phyloP scores from a whole-genome alignment of 2,888 invertebrate species.

The Glaucopsyche alexis region DNA sequence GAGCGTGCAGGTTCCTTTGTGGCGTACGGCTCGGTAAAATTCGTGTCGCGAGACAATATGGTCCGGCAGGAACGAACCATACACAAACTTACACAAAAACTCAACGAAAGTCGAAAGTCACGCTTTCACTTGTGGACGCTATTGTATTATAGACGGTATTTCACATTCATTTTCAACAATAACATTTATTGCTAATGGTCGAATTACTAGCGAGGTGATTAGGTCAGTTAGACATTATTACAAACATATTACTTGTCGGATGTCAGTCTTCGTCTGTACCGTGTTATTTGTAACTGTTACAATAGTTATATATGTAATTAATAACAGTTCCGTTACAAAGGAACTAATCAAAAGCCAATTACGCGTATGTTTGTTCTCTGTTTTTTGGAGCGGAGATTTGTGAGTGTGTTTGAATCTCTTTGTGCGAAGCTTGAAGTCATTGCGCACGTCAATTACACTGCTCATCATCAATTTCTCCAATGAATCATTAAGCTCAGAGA shows the following conservation, averaged over 20 bases:
- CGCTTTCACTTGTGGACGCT: conserved; percentile 75
- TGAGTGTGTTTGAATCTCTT: conserved; percentile 16
- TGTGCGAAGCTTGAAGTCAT: conserved; percentile 12
- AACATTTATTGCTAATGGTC: conserved; percentile 48
- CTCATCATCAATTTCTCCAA: conserved; percentile 19
- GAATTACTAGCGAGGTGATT: conserved; percentile 49
- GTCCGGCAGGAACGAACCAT: conserved; percentile 60
- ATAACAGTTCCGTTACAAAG: conserved; percentile 32
- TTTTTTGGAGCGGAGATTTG: conserved; percentile 10
- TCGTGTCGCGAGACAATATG: conserved; percentile 76
- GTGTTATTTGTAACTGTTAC: conserved; percentile 40
- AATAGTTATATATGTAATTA: conserved; percentile 32
- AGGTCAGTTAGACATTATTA: conserved; percentile 45
- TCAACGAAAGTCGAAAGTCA: conserved; percentile 78
- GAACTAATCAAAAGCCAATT: conserved; percentile 32
- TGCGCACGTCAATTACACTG: conserved; percentile 14
- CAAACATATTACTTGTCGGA: conserved; percentile 41
- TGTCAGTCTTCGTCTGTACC: conserved; percentile 41
- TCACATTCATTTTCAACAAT: conserved; percentile 61
- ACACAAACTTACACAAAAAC: conserved; percentile 75
- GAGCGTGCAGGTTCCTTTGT: conserved; percentile 35
- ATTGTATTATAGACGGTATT: conserved; percentile 57
- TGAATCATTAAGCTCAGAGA: conserved; percentile 19
- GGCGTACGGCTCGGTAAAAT: conserved; percentile 41
- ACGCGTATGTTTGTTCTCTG: conserved; percentile 30